Conservation (phyloP, 2,888 invertebrate genomes). For the Xanthia togata region DNA sequence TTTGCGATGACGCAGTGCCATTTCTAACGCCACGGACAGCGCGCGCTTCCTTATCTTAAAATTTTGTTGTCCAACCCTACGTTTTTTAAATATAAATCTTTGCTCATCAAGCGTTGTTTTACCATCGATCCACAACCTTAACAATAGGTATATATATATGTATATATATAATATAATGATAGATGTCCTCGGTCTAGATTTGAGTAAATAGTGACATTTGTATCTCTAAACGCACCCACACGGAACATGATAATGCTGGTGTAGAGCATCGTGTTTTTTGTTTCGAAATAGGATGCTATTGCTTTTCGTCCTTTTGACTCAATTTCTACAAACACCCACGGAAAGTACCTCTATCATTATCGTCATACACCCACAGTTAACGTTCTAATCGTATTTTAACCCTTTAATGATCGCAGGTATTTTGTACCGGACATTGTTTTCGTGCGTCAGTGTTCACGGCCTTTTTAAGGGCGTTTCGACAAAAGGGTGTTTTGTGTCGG, state of each 20-base stretch:
- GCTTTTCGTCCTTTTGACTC: background rate
- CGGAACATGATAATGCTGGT: background rate
- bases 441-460: constrained; percentile 20
- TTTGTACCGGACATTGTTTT: constrained; percentile 21
- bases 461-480: constrained; percentile 17
- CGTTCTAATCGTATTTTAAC: constrained; percentile 19
- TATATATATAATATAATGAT: too few species aligned
- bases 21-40: too few species aligned
- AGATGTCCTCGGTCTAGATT: background rate
- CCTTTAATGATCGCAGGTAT: constrained; percentile 27
- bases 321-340: constrained; percentile 1
- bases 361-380: constrained; percentile 4
- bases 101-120: too few species aligned
- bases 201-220: background rate
- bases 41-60: too few species aligned
- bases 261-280: background rate
- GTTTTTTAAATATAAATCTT: too few species aligned
- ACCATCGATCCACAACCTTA: too few species aligned
- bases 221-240: background rate
- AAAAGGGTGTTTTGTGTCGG: constrained; percentile 22
- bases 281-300: background rate
- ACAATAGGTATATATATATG: too few species aligned
- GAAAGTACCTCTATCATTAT: constrained; percentile 7
- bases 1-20: too few species aligned
- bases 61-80: too few species aligned